These are phyloP conservation scores for Drosophila tanythrix DNA, from an alignment of 2,888 invertebrate genomes.

Conservation along the genomic window DNA sequence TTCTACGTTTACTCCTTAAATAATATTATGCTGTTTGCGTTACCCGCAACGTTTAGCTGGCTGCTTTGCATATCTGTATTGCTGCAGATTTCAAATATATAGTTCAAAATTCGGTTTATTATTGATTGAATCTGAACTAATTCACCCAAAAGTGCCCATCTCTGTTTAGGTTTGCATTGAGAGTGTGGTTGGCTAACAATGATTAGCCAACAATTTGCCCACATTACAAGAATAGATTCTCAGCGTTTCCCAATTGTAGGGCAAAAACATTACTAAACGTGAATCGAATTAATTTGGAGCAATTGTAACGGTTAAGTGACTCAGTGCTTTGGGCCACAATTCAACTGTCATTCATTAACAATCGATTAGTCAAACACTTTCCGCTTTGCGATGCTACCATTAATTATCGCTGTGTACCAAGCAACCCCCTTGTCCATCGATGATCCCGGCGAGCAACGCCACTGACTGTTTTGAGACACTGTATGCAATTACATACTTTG, in stretches of 20 bases:
- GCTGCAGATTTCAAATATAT: background rate
- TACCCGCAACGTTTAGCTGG: background rate
- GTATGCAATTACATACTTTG: slow-evolving; percentile 25
- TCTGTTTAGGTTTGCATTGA: background rate
- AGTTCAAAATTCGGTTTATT: background rate
- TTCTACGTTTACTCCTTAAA: background rate
- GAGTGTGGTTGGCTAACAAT: slow-evolving; percentile 40
- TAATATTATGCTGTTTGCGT: background rate
- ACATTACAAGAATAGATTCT: slow-evolving; percentile 43
- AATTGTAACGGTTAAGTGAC: slow-evolving; percentile 76
- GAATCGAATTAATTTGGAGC: slow-evolving; percentile 72
- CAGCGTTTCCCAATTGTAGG: slow-evolving; percentile 2
- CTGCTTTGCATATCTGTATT: background rate
- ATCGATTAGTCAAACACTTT: slow-evolving; percentile 81
- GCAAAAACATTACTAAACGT: slow-evolving; percentile 45
- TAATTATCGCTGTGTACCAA: slow-evolving; percentile 59
- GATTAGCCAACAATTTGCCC: slow-evolving; percentile 60
- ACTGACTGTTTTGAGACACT: slow-evolving; percentile 49
- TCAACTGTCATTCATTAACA: slow-evolving; percentile 79
- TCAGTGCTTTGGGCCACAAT: slow-evolving; percentile 60
- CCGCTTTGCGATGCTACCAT: slow-evolving; percentile 65
- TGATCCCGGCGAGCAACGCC: slow-evolving; percentile 36
- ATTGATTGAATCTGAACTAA: background rate
- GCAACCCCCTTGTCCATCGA: slow-evolving; percentile 52
- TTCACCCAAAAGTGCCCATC: background rate